Percentiles rank a stretch among this genome's conserved stretches.
Evolutionary conservation across 2,797 vertebrate species (phyloP).

Genomic region (Falco berigora): DNA sequence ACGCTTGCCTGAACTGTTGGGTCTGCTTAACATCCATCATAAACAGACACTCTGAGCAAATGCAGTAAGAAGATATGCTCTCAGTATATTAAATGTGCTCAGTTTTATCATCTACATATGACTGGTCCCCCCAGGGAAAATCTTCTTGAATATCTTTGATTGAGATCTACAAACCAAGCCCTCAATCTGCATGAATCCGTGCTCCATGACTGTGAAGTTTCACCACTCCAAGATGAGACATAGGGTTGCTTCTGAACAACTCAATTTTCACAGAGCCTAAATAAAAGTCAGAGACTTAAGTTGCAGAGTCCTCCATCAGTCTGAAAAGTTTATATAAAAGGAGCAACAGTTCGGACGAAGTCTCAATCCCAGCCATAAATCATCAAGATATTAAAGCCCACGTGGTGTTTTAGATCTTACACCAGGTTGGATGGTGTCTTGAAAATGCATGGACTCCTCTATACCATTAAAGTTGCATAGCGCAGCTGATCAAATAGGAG

Average conservation of each 20-base stretch:
- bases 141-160: not conserved
- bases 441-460: not conserved
- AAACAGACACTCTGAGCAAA: not conserved
- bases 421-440: not conserved
- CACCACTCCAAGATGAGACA: not conserved
- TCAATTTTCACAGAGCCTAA: not conserved
- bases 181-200: not conserved
- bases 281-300: not conserved
- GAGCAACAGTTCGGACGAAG: not conserved
- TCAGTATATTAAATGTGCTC: not conserved
- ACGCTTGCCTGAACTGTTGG: not conserved
- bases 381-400: not conserved
- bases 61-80: not conserved
- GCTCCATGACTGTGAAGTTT: not conserved
- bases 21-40: not conserved
- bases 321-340: slow-evolving; percentile 12
- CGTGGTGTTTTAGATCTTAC: not conserved
- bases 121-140: not conserved
- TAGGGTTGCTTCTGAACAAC: not conserved
- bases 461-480: not conserved
- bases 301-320: not conserved
- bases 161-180: not conserved
- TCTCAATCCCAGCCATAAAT: slow-evolving; percentile 6
- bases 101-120: not conserved
- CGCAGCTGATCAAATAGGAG: not conserved